phyloP scores from a whole-genome alignment of 2,888 invertebrate genomes.

The Timema podura region DNA sequence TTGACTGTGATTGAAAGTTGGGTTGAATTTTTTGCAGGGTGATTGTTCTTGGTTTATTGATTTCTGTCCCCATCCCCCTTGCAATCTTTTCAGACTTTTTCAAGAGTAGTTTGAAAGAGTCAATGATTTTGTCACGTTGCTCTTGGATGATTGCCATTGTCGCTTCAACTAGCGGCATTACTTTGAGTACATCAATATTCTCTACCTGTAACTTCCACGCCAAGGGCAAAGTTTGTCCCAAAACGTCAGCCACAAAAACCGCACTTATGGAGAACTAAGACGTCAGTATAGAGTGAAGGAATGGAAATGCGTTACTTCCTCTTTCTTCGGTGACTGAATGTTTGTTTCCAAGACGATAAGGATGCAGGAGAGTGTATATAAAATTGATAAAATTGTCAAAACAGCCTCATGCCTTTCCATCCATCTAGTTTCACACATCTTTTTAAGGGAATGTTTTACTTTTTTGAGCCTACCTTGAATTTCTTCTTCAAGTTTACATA shows the following conservation, averaged over 20 bases:
- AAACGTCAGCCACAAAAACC: background rate
- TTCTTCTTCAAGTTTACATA: background rate
- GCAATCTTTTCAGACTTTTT: background rate
- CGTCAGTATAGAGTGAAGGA: no score
- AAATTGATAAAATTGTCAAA: no score
- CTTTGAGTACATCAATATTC: background rate
- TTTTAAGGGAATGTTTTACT: background rate
- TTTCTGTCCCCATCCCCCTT: background rate
- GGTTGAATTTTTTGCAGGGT: background rate
- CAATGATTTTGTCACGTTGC: no score
- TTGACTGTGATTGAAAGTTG: background rate
- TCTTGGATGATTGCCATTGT: background rate
- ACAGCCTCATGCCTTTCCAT: background rate
- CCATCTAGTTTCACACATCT: conserved; percentile 11
- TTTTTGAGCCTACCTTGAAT: background rate
- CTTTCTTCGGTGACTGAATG: no score
- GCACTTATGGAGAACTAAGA: no score
- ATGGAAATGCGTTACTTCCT: no score
- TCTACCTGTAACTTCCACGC: conserved; percentile 1
- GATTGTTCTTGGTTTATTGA: conserved; percentile 6
- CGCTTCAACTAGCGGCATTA: background rate
- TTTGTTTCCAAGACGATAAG: no score
- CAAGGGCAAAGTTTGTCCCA: conserved; percentile 10
- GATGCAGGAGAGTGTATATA: no score
- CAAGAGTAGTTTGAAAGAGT: conserved; percentile 1